Base-by-base conservation (phyloP, 64 coral and sea anemone genomes). In the Dendronephthya gigantea region DNA sequence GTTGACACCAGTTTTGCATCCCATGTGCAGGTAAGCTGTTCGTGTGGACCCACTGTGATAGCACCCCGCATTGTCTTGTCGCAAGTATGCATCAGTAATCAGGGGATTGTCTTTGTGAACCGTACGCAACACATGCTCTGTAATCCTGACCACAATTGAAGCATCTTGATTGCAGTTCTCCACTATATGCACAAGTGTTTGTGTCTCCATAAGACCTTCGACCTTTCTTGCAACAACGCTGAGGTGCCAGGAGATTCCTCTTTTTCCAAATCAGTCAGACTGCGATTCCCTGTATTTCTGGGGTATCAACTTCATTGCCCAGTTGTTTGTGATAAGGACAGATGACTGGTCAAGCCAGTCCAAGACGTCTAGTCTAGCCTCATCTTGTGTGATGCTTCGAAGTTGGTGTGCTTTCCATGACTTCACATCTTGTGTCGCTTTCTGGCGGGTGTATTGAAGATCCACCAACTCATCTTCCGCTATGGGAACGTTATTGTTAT, bases 21-120 rank as follows among this genome's bases (percentile, higher is more conserved):
- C 9, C 69, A 34, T 34, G 69, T 25, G 12, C 9, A 13, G 69
- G 31, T 15, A 76, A 76, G 23, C 51, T 19, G 23, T n/a, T 58
- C 6, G 51, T 58, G 51, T n/a, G 23, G 51, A 58, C 41, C 41
- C 85, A 45, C 56, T 40, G 49, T 88, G 86, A 50, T 88, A 88
- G 86, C 86, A 88, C 16, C 86, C 86, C n/a, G 72, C 86, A 55
- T 88, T 88, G 50, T 88, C 86, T 82, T 88, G 86, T 28, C 86
- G 68, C 12, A 88, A 76, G 28, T 82, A 88, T 23, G 70, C 72
- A 31, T 25, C 22, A 10, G 48, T 45, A 29, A 88, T 88, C 69
- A 23, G 62, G 36, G 86, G 69, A 81, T 88, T 23, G 13, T 88
- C 69, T 40, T 38, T 81, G 43, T 88, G 74, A 32, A 88, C 28